Evolutionary conservation across 2,888 invertebrate species (phyloP).

Genomic region (Atrina japonica): DNA sequence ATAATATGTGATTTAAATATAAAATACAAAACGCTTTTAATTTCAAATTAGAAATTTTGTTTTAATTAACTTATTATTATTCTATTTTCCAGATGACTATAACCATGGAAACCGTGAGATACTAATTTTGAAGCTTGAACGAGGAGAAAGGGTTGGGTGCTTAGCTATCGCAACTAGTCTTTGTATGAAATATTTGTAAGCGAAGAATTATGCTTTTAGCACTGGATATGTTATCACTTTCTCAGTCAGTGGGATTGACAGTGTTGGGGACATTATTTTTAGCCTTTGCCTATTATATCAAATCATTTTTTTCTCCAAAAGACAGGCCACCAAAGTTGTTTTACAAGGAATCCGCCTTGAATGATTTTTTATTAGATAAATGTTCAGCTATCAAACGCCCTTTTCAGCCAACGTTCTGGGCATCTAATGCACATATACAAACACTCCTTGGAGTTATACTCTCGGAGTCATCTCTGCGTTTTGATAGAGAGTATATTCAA

Average conservation of each 20-base stretch:
- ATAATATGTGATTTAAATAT: too few species aligned
- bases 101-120: too few species aligned
- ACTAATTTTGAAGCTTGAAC: too few species aligned
- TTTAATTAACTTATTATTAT: too few species aligned
- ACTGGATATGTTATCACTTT: conserved; percentile 36
- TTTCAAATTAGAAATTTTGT: too few species aligned
- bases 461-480: conserved; percentile 50
- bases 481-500: conserved; percentile 73
- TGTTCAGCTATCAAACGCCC: conserved; percentile 60
- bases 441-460: conserved; percentile 60
- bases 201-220: conserved; percentile 49
- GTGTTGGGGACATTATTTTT: conserved; percentile 41
- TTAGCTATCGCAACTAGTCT: too few species aligned
- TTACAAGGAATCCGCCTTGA: conserved; percentile 71
- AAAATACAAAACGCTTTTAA: too few species aligned
- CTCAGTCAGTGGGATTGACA: conserved; percentile 31
- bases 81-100: too few species aligned
- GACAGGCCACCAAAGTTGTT: conserved; percentile 59
- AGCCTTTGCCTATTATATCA: conserved; percentile 34
- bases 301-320: conserved; percentile 25
- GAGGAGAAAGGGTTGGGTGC: too few species aligned
- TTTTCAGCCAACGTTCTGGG: conserved; percentile 64
- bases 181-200: too few species aligned
- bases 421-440: conserved; percentile 68
- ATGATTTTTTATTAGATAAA: conserved; percentile 66